Evolutionary conservation across 2,113 vertebrate genomes (phyloP), one percentile per base, ranked within the genome.

Genomic region (Pachyramphus minor): DNA sequence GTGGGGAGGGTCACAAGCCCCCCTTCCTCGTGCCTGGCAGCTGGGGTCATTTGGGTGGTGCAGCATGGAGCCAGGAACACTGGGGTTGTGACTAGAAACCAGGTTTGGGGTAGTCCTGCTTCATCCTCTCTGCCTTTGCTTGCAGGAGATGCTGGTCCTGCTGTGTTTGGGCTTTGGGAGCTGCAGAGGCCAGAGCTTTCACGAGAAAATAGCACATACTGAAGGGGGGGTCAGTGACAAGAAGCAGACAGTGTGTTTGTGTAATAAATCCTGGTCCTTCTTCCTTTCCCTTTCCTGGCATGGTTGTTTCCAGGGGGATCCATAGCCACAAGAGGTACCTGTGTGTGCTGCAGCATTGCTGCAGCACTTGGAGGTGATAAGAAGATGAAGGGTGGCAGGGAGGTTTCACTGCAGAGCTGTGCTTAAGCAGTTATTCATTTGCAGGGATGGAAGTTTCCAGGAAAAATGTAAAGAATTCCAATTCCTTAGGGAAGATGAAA

Each of bases 191-290:
- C 50, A 10, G 24, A 35, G 45, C n/a, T 35, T 49, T 67, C 39
- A 14, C 31, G 19, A 27, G 68, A 37, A 81, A 87, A 62, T 1
- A 67, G 60, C 50, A 24, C 0, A 0, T 31, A 39, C 49, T 62
- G 77, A 72, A 85, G 30, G 64, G 21, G 62, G 87, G 50, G 78
- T 66, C 74, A 62, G 45, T 35, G 56, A 28, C 56, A n/a, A 85
- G 45, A 45, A 79, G 82, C 72, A 91, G 30, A 12, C 7, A 8
- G 27, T 30, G 21, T 56, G 41, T 80, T 83, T 91, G 27, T 74
- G 23, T 52, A 75, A 75, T 85, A 93, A 97, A 87, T 96, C 62
- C 69, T 37, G 58, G 25, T 53, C 37, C 9, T 14, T 72, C 90
- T 93, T 66, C 35, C 41, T 22, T 94, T 83, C 2, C 2, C 87